Percentiles rank a stretch among this genome's conserved stretches.
Evolutionary conservation across 2,888 invertebrate species (phyloP).

Genomic region (Scaptomyza cyrtandrae): DNA sequence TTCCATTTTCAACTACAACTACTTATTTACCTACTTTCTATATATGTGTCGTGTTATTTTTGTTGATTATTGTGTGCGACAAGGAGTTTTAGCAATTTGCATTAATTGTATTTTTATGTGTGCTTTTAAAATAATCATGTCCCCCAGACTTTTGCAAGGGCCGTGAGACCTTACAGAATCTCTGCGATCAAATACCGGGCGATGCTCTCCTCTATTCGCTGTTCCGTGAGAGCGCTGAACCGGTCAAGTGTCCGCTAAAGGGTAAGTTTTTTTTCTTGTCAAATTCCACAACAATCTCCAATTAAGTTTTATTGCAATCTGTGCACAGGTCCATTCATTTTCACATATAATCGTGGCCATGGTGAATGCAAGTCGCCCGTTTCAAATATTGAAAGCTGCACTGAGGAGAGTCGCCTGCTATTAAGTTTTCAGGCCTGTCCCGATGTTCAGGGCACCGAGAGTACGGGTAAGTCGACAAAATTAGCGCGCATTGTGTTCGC

Average conservation of each 20-base stretch:
- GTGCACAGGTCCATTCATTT: slow-evolving; percentile 89
- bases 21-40: slow-evolving; percentile 35
- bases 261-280: slow-evolving; percentile 67
- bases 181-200: slow-evolving; percentile 94
- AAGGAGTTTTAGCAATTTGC: slow-evolving; percentile 81
- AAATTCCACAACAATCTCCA: slow-evolving; percentile 6
- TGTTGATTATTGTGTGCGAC: slow-evolving; percentile 30
- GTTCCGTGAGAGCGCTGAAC: slow-evolving; percentile 94
- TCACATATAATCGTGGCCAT: slow-evolving; percentile 96
- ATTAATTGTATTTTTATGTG: slow-evolving; percentile 83
- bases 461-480: slow-evolving; percentile 89
- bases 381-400: slow-evolving; percentile 96
- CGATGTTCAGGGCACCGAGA: slow-evolving; percentile 95
- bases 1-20: slow-evolving; percentile 14
- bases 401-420: slow-evolving; percentile 94
- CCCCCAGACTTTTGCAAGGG: slow-evolving; percentile 85
- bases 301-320: slow-evolving; percentile 18
- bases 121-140: slow-evolving; percentile 84
- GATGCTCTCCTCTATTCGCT: slow-evolving; percentile 95
- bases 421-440: slow-evolving; percentile 97
- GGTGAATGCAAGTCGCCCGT: slow-evolving; percentile 95
- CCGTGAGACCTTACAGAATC: slow-evolving; percentile 90
- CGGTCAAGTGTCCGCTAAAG: slow-evolving; percentile 93
- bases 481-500: neutral
- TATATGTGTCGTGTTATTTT: slow-evolving; percentile 53